Evolutionary conservation across 2,113 vertebrate genomes (phyloP), one percentile per base, ranked within the genome.

Genomic region (Syngnathus typhle): DNA sequence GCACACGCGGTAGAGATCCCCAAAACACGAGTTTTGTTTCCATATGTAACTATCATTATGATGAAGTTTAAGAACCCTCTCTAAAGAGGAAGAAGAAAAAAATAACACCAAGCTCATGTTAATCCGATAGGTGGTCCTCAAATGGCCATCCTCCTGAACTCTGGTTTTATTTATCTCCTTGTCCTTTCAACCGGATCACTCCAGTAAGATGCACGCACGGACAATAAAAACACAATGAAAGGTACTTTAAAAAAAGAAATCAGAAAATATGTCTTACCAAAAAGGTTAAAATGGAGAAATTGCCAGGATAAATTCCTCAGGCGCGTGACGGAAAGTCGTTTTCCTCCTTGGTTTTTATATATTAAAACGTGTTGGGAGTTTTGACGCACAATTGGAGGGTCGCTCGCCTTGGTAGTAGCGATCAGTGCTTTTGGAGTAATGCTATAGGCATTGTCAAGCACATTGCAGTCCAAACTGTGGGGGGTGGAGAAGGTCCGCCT

Each of bases 401-500:
- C 27, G 62, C 69, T 79, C 67, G 65, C 46, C 55, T 46, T 18
- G 32, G 5, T 38, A 23, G 64, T 43, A 59, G 67, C 59, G n/a
- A 6, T 59, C 63, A 68, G 68, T 71, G 72, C 62, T 64, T 68
- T 69, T 67, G 21, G 21, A 54, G 82, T 76, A 81, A 75, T 74
- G 79, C 37, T 80, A 60, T 79, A 60, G 47, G 81, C 74, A 85
- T 84, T 76, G 71, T 75, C 82, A 79, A 78, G 61, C 43, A 55
- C 56, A 67, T 56, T 23, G 43, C 23, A 70, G 47, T 51, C 72
- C 23, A 27, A 62, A 69, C 41, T 71, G 77, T 89, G 86, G 89
- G 89, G 85, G 89, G 88, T 79, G 84, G 64, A 8, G 64, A 72
- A 23, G 85, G 64, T 77, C 85, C 90, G 87, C 88, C 90, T 84